Conservation (phyloP, 2,888 invertebrate genomes). For the Erynnis tages region DNA sequence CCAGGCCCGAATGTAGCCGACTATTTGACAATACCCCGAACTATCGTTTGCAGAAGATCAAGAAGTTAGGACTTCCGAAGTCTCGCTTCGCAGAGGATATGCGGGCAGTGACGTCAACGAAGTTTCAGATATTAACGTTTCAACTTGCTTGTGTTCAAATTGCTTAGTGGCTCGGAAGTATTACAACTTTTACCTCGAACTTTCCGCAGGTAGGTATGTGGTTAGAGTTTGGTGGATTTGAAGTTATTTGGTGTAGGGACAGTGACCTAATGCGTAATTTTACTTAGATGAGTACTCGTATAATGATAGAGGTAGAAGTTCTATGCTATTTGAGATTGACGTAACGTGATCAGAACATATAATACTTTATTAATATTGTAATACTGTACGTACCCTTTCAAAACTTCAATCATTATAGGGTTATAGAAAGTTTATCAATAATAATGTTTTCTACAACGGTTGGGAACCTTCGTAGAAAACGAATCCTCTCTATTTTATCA, state of each 20-base stretch:
- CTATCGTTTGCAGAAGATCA: conserved; percentile 27
- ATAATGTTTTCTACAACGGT: too few species aligned
- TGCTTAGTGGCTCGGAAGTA: conserved; percentile 21
- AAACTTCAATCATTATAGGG: too few species aligned
- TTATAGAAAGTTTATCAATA: too few species aligned
- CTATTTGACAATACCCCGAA: conserved; percentile 24
- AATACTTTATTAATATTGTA: too few species aligned
- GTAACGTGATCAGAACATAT: too few species aligned
- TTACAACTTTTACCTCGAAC: conserved; percentile 16
- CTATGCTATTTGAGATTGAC: too few species aligned
- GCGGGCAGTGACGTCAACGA: conserved; percentile 30
- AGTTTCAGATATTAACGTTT: conserved; percentile 33
- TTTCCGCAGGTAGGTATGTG: conserved; percentile 15
- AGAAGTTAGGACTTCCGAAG: conserved; percentile 24
- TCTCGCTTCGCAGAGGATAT: conserved; percentile 24
- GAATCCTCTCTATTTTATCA: too few species aligned
- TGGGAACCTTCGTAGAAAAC: too few species aligned
- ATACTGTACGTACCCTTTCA: too few species aligned
- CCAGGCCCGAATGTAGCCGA: conserved; percentile 8
- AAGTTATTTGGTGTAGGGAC: background rate
- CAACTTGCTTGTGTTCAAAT: conserved; percentile 22
- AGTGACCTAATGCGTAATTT: background rate
- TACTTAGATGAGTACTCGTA: too few species aligned
- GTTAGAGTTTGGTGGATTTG: background rate
- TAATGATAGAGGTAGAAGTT: too few species aligned